Conservation (phyloP, 2,888 invertebrate species). For the Tolmerus cingulatus region DNA sequence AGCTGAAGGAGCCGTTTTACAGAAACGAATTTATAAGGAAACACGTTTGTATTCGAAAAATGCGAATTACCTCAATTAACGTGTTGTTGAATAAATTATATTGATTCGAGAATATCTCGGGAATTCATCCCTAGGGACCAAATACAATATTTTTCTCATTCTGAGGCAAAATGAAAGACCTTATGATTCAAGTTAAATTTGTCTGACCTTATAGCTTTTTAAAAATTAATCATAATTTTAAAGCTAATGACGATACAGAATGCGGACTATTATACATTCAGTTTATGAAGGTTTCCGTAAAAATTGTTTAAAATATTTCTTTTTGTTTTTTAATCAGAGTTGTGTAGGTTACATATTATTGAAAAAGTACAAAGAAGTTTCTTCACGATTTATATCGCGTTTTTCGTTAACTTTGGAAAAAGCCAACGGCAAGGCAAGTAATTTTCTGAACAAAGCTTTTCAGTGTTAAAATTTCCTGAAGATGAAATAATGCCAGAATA, state of each 20-base stretch:
- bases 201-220: neutral
- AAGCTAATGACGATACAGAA: neutral
- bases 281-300: neutral
- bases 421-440: neutral
- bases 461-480: neutral
- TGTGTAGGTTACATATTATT: neutral
- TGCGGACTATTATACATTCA: neutral
- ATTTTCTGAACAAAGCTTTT: neutral
- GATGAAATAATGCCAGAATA: neutral
- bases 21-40: neutral
- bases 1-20: neutral
- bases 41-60: neutral
- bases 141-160: no score
- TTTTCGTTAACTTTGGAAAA: no score
- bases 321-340: neutral
- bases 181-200: neutral
- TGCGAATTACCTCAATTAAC: neutral
- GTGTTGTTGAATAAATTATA: neutral
- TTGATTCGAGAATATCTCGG: neutral
- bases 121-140: neutral
- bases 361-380: neutral
- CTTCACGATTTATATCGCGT: neutral
- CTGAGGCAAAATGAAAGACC: no score
- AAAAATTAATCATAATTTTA: neutral
- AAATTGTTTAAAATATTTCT: neutral